phyloP scores from a whole-genome alignment of 2,113 vertebrate genomes.

The Poecile atricapillus region DNA sequence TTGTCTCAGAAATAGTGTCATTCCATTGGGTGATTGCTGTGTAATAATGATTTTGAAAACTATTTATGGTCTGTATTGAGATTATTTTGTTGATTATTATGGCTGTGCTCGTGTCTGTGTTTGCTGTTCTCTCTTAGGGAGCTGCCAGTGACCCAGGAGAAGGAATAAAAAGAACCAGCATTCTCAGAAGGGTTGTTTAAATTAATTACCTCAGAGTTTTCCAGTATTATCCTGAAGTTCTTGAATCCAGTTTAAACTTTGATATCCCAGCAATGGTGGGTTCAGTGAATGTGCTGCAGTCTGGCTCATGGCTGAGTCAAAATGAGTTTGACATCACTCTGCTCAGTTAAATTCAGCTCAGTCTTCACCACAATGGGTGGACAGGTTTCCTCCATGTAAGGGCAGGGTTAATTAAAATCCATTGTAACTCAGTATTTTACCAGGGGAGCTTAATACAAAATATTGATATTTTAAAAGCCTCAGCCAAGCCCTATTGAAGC shows the following conservation, averaged over 20 bases:
- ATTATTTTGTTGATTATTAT: background rate
- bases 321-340: background rate
- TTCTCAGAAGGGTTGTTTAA: background rate
- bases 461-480: background rate
- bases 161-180: background rate
- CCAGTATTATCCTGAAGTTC: background rate
- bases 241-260: background rate
- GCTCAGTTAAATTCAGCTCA: background rate
- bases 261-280: background rate
- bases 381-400: background rate
- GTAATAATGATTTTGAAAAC: background rate
- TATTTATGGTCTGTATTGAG: background rate
- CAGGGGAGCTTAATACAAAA: background rate
- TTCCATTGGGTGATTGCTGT: background rate
- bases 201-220: background rate
- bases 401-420: background rate
- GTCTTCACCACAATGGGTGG: background rate
- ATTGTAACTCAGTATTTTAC: background rate
- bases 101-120: background rate
- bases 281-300: background rate
- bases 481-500: background rate
- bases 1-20: slow-evolving; percentile 8
- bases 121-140: background rate
- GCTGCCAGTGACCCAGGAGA: background rate
- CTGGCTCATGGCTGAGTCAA: background rate